Percentiles rank a stretch among this genome's conserved stretches.
Evolutionary conservation across 2,888 invertebrate species (phyloP).

Genomic region (Diaphora mendica): DNA sequence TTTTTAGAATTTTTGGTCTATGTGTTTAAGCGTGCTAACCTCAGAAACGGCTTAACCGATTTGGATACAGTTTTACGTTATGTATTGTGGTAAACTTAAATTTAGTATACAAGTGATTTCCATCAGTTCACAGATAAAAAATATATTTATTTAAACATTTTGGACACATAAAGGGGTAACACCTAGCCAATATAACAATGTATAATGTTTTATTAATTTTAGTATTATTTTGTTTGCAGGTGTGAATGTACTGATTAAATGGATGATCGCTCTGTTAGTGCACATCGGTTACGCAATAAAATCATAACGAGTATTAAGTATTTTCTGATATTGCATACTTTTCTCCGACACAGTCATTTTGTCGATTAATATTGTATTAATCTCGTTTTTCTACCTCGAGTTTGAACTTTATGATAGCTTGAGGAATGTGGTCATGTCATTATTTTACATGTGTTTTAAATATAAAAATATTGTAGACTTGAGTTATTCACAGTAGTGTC

Average conservation of each 20-base stretch:
- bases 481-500: constrained; percentile 23
- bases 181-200: too few species aligned
- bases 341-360: constrained; percentile 31
- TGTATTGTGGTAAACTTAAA: too few species aligned
- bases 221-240: constrained; percentile 49
- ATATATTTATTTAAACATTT: too few species aligned
- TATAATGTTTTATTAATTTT: background rate
- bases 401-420: constrained; percentile 41
- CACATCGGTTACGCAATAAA: constrained; percentile 53
- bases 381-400: constrained; percentile 35
- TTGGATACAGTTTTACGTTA: too few species aligned
- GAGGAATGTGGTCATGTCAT: constrained; percentile 22
- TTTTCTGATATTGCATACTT: constrained; percentile 43
- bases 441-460: constrained; percentile 27
- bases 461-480: constrained; percentile 35
- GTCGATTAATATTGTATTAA: constrained; percentile 29
- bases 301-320: constrained; percentile 38
- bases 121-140: too few species aligned
- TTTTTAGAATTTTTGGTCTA: too few species aligned
- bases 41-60: too few species aligned
- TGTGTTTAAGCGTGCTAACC: too few species aligned
- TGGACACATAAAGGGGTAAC: too few species aligned
- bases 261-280: constrained; percentile 43
- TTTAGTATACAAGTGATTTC: too few species aligned
- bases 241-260: constrained; percentile 41